A percentile compares a stretch with the other conserved stretches of the same genome.
Conservation (phyloP, 2,797 vertebrate species). For the Pantherophis vulpinus region DNA sequence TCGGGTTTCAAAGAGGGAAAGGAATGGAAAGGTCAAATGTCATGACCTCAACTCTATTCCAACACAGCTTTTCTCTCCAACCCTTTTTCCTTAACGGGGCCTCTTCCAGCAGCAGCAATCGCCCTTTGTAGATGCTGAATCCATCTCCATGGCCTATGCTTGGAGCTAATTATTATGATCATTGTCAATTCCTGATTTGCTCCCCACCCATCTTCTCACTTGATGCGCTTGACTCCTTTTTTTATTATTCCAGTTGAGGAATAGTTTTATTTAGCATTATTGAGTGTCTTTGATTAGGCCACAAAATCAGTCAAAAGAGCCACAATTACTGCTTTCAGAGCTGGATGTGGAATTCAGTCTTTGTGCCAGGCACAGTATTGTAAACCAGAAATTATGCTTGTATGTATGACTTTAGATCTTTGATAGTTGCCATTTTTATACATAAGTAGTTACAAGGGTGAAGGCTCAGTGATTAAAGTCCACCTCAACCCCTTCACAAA, state of each 20-base stretch:
- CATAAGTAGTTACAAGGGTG: not conserved
- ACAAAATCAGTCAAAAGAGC: not conserved
- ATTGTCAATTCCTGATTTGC: conserved; percentile 35
- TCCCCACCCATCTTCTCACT: conserved; percentile 7
- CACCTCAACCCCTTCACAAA: not conserved
- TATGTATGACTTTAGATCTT: not conserved
- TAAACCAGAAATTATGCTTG: not conserved
- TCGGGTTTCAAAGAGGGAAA: conserved; percentile 67
- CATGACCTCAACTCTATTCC: conserved; percentile 53
- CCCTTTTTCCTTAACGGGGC: conserved; percentile 35
- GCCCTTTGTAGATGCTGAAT: conserved; percentile 43
- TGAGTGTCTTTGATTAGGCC: conserved; percentile 1
- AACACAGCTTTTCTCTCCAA: conserved; percentile 51
- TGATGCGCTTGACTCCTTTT: not conserved
- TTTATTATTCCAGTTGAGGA: not conserved
- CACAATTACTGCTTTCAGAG: not conserved
- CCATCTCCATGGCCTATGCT: accelerated
- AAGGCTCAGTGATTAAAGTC: not conserved
- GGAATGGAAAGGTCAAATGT: conserved; percentile 60
- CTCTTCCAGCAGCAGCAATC: conserved; percentile 18
- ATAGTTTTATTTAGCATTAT: not conserved
- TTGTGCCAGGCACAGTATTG: not conserved
- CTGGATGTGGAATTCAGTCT: not conserved
- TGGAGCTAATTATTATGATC: conserved; percentile 38
- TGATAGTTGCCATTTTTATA: not conserved